Base-by-base conservation (phyloP, 2,888 invertebrate species). In the Actias luna region DNA sequence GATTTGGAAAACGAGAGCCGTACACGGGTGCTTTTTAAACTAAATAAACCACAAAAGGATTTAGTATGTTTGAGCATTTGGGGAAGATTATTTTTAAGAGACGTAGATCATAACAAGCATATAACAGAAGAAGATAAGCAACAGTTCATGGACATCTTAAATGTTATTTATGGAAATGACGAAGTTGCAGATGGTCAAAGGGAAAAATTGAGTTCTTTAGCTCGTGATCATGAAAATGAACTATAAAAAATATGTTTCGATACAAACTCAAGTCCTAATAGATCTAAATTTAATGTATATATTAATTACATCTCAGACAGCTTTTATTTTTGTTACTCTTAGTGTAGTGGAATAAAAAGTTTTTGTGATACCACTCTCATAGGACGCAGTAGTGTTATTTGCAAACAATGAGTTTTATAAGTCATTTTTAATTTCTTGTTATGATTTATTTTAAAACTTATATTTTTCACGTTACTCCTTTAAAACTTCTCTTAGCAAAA, bases 31-130 rank as follows among this genome's bases (percentile, higher is more conserved):
- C 66, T 67, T 0, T 82, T 79, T 22, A 84, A 80, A 68, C 73
- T 93, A 10, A 84, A 78, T 42, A 62, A 68, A 18, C 84, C 92
- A 0, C 90, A 93, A 71, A 82, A 75, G 31, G 82, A 89, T 18
- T 65, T 94, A 2, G 66, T 94, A 2, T 77, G 93, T 0, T 94
- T 94, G 69, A 93, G 82, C 8, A 75, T 91, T 42, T 92, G 85
- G 85, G 88, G 89, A 12, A 78, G 93, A 62, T 78, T 93, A 12
- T 94, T 83, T 65, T 86, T 82, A 0, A 88, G 90, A 76, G 93
- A 94, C 74, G 88, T 90, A 14, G 80, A 82, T 63, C 79, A 85
- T 57, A 87, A 83, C 62, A 75, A 67, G 5, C 64, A 62, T 1
- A 67, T 72, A 0, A 74, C 83, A 0, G 75, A 77, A 2, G 79